phyloP scores from a whole-genome alignment of 2,888 invertebrate genomes.

The Agonum fuliginosum region DNA sequence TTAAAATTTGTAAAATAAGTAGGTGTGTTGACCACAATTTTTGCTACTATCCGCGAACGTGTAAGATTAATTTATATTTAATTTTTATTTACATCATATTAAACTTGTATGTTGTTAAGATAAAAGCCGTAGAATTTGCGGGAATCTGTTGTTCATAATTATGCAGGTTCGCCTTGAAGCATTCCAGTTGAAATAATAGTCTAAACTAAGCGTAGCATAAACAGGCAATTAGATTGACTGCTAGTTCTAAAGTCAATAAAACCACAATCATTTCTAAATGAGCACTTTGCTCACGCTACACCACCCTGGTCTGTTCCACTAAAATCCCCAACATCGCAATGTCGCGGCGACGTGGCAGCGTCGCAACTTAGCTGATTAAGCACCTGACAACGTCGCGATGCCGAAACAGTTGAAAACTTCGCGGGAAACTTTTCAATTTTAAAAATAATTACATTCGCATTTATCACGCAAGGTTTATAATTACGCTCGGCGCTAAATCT shows the following conservation, averaged over 20 bases:
- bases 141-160: no score
- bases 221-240: slow-evolving; percentile 29
- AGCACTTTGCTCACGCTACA: slow-evolving; percentile 19
- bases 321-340: neutral
- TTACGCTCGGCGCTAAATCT: slow-evolving; percentile 50
- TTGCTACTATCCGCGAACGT: no score
- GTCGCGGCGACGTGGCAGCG: neutral
- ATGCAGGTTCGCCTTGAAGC: neutral
- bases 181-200: slow-evolving; percentile 9
- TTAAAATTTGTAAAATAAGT: no score
- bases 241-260: slow-evolving; percentile 22
- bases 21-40: no score
- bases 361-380: slow-evolving; percentile 7
- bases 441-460: slow-evolving; percentile 59
- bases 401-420: slow-evolving; percentile 43
- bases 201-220: slow-evolving; percentile 13
- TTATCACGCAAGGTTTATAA: slow-evolving; percentile 57
- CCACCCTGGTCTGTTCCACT: neutral
- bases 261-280: slow-evolving; percentile 44
- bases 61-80: no score
- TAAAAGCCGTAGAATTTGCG: no score
- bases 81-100: no score
- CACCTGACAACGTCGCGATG: slow-evolving; percentile 23
- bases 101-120: no score
- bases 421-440: slow-evolving; percentile 57